Conservation (phyloP, 2,113 vertebrate species). For the Nicator chloris region DNA sequence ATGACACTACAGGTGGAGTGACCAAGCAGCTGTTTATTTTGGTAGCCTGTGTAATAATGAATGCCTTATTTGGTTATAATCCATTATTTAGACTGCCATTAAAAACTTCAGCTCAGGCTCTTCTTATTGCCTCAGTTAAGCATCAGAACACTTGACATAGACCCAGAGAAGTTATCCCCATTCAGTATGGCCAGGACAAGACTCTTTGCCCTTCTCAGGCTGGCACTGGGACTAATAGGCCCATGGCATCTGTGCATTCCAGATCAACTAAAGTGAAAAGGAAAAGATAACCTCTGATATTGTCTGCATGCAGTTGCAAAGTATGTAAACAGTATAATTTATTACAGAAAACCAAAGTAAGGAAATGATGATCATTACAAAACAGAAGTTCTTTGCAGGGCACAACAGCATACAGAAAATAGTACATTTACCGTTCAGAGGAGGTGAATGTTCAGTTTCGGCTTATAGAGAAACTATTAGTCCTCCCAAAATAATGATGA, state of each 20-base stretch:
- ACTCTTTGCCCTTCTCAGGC: slow-evolving; percentile 19
- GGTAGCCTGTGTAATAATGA: not conserved
- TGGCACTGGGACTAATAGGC: not conserved
- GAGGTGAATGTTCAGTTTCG: not conserved
- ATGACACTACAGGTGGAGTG: not conserved
- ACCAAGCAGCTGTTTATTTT: not conserved
- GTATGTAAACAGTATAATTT: not conserved
- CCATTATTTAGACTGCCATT: not conserved
- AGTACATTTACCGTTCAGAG: not conserved
- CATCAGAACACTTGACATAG: not conserved
- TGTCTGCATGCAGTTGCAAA: not conserved
- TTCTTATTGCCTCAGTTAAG: not conserved
- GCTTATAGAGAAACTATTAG: not conserved
- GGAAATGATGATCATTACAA: not conserved
- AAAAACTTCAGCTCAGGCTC: not conserved
- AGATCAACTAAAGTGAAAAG: not conserved
- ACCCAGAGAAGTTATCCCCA: not conserved
- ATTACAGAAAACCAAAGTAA: not conserved
- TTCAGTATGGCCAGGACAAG: not conserved
- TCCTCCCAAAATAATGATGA: not conserved
- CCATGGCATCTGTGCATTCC: slow-evolving; percentile 20
- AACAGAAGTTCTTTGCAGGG: not conserved
- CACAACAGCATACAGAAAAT: not conserved
- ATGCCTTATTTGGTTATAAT: not conserved
- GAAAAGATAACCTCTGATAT: not conserved